These are phyloP conservation scores for Trididemnum clinides DNA, from an alignment of 23 tunicate genomes.

Conservation along the genomic window DNA sequence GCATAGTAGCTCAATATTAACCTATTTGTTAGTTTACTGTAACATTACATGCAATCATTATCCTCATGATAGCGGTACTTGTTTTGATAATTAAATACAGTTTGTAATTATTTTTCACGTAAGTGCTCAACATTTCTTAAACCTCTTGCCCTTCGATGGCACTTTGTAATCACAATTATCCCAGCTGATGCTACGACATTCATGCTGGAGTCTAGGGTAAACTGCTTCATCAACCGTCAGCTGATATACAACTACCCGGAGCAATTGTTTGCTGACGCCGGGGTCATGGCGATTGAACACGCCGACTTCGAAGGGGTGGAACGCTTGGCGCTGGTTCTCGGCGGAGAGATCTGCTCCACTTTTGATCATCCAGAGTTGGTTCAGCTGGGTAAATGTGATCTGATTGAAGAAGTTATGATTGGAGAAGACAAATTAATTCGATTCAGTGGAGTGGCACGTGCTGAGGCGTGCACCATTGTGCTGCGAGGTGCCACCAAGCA, in stretches of 20 bases:
- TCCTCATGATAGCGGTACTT: too few relatives aligned
- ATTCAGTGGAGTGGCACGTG: constrained; percentile 93
- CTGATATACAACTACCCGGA: constrained; percentile 99
- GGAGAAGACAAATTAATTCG: constrained; percentile 94
- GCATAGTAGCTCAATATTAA: too few relatives aligned
- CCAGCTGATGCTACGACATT: too few relatives aligned
- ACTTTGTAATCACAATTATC: too few relatives aligned
- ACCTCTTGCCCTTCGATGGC: too few relatives aligned
- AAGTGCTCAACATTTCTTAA: too few relatives aligned
- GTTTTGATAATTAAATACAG: too few relatives aligned
- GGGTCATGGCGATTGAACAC: constrained; percentile 99
- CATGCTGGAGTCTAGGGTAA: too few relatives aligned
- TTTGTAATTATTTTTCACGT: too few relatives aligned
- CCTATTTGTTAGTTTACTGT: too few relatives aligned
- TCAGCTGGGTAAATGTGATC: constrained; percentile 89
- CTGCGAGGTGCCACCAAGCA: constrained; percentile 99
- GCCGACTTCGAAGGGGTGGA: constrained; percentile 99
- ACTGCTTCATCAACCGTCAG: constrained; percentile 98
- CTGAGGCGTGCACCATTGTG: constrained; percentile 99
- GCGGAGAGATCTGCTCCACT: constrained; percentile 98
- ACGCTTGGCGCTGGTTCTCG: constrained; percentile 97
- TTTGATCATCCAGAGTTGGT: constrained; percentile 95
- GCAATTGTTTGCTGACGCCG: constrained; percentile 97
- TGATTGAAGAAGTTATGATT: constrained; percentile 97
- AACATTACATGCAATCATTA: too few relatives aligned